Evolutionary conservation across 2,113 vertebrate species (phyloP).

Genomic region (Monopterus albus): DNA sequence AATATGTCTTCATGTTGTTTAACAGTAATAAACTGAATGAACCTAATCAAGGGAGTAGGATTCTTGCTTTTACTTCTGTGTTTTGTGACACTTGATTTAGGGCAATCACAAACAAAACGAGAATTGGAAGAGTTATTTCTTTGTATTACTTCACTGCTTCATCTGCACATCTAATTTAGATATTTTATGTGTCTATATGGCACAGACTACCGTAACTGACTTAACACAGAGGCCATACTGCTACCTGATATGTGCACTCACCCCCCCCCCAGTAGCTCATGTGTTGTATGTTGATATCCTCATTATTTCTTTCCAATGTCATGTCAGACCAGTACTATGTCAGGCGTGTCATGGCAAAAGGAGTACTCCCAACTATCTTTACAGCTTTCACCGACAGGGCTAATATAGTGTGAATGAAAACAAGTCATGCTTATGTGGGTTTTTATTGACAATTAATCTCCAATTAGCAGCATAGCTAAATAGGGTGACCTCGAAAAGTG

Average conservation of each 20-base stretch:
- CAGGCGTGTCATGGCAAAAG: constrained; percentile 36
- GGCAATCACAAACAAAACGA: constrained; percentile 18
- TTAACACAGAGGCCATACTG: constrained; percentile 5
- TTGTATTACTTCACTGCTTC: constrained; percentile 5
- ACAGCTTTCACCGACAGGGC: constrained; percentile 27
- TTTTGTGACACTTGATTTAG: constrained; percentile 1
- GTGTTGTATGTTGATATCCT: constrained; percentile 45
- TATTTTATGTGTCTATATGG: constrained; percentile 3
- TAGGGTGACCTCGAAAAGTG: constrained; percentile 44
- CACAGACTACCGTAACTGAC: constrained; percentile 1
- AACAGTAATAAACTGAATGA: constrained; percentile 1
- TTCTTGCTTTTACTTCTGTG: background rate
- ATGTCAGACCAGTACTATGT: constrained; percentile 42
- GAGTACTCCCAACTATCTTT: constrained; percentile 41
- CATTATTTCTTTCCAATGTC: constrained; percentile 38
- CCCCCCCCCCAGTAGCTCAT: background rate
- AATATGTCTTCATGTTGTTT: background rate
- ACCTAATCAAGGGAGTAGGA: constrained; percentile 12
- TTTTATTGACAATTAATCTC: constrained; percentile 68
- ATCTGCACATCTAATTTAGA: background rate
- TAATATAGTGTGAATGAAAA: constrained; percentile 45
- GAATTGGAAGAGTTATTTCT: constrained; percentile 22
- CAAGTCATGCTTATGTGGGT: constrained; percentile 33
- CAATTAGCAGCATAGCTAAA: constrained; percentile 53
- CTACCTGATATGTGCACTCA: constrained; percentile 7